Percentiles rank a stretch among this genome's conserved stretches.
Evolutionary conservation across 2,113 vertebrate species (phyloP).

Genomic region (Oreochromis tanganicae): DNA sequence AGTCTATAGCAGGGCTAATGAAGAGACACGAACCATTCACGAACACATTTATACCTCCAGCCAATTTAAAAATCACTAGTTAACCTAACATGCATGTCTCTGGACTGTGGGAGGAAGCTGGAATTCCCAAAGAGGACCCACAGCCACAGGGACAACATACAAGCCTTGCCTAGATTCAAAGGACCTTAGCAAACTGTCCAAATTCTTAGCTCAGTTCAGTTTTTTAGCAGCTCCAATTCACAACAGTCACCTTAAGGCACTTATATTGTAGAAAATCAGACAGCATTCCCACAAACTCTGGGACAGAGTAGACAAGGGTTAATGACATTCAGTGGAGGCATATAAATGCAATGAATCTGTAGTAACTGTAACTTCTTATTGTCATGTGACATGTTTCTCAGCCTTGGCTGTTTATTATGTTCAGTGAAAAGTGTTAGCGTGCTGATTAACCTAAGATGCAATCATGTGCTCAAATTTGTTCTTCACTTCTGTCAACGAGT

Average conservation of each 20-base stretch:
- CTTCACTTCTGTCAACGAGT: background rate
- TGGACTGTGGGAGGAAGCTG: background rate
- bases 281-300: background rate
- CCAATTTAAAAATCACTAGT: background rate
- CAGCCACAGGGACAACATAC: background rate
- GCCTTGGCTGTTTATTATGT: background rate
- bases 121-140: background rate
- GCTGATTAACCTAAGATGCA: too few relatives aligned
- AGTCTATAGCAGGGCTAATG: background rate
- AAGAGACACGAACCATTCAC: background rate
- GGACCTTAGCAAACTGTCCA: background rate
- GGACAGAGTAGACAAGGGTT: background rate
- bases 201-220: background rate
- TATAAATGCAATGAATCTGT: background rate
- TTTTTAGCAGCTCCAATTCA: background rate
- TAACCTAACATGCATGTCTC: fast-evolving
- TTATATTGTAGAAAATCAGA: background rate
- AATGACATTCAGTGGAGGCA: background rate
- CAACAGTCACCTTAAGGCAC: background rate
- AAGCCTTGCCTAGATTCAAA: background rate
- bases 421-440: background rate
- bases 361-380: background rate
- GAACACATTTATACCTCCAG: background rate
- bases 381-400: background rate
- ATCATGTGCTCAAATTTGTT: background rate